These are phyloP conservation scores for Acanthornis magna DNA, from an alignment of 2,797 vertebrate species.

Conservation along the genomic window DNA sequence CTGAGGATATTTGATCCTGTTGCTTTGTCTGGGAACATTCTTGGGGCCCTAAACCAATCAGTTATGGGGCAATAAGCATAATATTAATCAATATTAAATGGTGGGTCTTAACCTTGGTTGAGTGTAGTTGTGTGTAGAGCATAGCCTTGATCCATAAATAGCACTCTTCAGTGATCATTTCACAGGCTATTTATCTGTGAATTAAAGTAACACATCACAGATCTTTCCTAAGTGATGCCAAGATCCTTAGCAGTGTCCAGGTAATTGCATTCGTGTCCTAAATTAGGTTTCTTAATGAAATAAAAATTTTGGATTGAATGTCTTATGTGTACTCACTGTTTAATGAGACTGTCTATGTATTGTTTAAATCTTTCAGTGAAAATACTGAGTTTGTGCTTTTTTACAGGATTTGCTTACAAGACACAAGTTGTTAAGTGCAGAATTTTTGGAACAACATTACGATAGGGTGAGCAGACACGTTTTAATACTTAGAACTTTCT, in stretches of 20 bases:
- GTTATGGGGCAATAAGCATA: not conserved
- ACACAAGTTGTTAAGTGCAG: conserved; percentile 97
- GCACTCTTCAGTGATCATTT: not conserved
- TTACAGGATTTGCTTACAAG: conserved; percentile 95
- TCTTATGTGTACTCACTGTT: not conserved
- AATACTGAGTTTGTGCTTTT: conserved; percentile 40
- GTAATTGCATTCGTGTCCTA: not conserved
- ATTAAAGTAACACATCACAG: not conserved
- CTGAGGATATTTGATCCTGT: not conserved
- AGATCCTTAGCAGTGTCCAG: not conserved
- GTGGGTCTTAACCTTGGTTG: not conserved
- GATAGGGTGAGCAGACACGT: conserved; percentile 85
- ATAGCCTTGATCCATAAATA: not conserved
- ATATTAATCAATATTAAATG: not conserved
- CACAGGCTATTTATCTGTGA: not conserved
- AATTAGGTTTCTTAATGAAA: not conserved
- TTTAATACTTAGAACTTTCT: not conserved
- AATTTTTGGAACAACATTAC: conserved; percentile 97
- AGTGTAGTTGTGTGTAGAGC: not conserved
- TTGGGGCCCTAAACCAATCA: not conserved
- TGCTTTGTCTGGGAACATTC: not conserved
- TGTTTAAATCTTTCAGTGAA: not conserved
- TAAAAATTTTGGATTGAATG: not conserved
- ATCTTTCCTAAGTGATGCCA: not conserved
- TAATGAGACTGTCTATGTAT: not conserved